Percentiles rank a stretch among this genome's conserved stretches.
Conservation (phyloP, 2,888 invertebrate genomes). For the Agonopterix subpropinquella region DNA sequence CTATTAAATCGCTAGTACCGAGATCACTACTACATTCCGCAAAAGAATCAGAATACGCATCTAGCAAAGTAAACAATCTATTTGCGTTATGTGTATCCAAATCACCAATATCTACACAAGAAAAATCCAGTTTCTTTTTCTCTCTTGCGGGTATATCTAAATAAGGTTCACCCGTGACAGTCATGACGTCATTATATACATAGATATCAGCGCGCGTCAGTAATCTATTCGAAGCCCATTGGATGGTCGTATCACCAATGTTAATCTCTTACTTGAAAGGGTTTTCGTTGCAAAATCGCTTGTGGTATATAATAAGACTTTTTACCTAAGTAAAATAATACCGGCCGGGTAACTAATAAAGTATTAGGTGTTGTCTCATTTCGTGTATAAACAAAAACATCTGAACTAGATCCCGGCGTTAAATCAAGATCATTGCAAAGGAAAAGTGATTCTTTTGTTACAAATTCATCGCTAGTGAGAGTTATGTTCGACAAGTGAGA, state of each 20-base stretch:
- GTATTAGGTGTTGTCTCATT: background rate
- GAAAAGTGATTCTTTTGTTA: background rate
- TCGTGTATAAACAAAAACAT: background rate
- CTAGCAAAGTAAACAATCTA: no score
- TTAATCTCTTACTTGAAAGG: background rate
- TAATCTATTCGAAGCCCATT: background rate
- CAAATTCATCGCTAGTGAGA: background rate
- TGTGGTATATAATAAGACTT: background rate
- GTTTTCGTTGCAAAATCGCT: background rate
- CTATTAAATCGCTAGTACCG: no score
- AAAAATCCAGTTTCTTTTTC: background rate
- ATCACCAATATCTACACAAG: no score
- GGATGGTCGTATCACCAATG: background rate
- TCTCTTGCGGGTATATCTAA: background rate
- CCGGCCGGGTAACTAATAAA: background rate
- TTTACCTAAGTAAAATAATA: background rate
- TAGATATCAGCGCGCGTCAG: background rate
- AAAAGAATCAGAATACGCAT: no score
- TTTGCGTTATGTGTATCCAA: no score
- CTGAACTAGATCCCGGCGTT: background rate
- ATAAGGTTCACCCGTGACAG: background rate
- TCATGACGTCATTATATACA: background rate
- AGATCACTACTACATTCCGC: no score
- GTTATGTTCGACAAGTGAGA: background rate
- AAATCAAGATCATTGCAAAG: background rate